phyloP scores from a whole-genome alignment of 1,140 invertebrate species.

The Druon quercuslanigerum region DNA sequence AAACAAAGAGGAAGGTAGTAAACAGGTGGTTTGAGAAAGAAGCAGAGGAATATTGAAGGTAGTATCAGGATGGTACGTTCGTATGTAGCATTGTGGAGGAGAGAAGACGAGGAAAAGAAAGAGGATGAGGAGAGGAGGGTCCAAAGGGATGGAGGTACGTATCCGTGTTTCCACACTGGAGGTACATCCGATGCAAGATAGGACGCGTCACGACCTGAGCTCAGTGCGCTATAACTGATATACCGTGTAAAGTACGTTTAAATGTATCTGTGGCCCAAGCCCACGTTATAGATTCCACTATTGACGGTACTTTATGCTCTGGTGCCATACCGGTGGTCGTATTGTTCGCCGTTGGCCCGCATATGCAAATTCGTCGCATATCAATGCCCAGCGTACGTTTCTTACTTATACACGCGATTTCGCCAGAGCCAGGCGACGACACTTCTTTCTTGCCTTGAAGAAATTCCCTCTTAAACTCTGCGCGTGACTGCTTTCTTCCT shows the following conservation, averaged over 20 bases:
- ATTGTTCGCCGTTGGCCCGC: conserved; percentile 52
- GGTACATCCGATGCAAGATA: conserved; percentile 74
- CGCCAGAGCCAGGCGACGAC: conserved; percentile 17
- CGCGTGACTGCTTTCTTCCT: conserved; percentile 10
- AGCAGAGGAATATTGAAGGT: conserved; percentile 6
- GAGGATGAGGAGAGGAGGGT: conserved; percentile 15
- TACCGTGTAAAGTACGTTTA: conserved; percentile 57
- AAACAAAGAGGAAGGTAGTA: conserved; percentile 21
- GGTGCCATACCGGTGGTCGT: conserved; percentile 64
- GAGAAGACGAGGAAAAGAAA: conserved; percentile 23
- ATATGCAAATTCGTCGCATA: conserved; percentile 29
- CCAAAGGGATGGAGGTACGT: conserved; percentile 46
- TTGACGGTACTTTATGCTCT: conserved; percentile 66
- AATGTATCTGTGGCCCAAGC: conserved; percentile 50
- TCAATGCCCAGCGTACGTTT: conserved; percentile 22
- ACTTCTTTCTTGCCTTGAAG: conserved; percentile 9
- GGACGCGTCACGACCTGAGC: conserved; percentile 69
- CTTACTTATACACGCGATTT: conserved; percentile 30
- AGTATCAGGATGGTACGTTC: conserved; percentile 20
- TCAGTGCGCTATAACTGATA: conserved; percentile 63
- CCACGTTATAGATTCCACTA: conserved; percentile 41
- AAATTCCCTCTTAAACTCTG: background rate
- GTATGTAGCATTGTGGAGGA: background rate
- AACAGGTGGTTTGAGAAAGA: conserved; percentile 25
- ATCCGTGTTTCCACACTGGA: conserved; percentile 73